Percentiles rank a stretch among this genome's conserved stretches.
Evolutionary conservation across 2,113 vertebrate genomes (phyloP).

Genomic region (Cochlearius cochlearius): DNA sequence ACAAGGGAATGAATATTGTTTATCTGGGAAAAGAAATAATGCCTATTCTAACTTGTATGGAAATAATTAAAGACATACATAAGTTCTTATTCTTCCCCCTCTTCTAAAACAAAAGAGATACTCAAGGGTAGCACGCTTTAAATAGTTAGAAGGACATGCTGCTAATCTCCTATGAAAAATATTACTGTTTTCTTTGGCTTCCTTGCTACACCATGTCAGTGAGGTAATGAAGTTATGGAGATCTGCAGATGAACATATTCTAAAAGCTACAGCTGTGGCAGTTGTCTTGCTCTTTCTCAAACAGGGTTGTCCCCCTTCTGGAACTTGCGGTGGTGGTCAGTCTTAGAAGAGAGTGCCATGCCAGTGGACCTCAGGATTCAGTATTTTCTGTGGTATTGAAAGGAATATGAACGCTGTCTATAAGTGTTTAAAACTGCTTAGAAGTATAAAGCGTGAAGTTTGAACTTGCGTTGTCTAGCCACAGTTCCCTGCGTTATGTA

Average conservation of each 20-base stretch:
- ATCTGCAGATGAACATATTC: not conserved
- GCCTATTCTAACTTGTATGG: not conserved
- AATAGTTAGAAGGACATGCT: not conserved
- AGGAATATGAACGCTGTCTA: not conserved
- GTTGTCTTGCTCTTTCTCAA: not conserved
- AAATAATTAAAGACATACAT: not conserved
- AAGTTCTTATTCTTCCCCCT: not conserved
- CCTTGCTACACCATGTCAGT: not conserved
- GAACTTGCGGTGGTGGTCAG: not conserved
- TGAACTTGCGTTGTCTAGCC: constrained; percentile 47
- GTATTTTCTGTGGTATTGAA: not conserved
- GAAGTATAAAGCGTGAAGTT: not conserved
- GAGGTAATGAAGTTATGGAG: not conserved
- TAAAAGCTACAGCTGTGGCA: not conserved
- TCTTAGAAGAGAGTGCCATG: not conserved
- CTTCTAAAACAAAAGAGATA: not conserved
- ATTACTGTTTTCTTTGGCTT: not conserved
- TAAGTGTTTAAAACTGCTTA: not conserved
- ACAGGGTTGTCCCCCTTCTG: not conserved
- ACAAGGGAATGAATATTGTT: not conserved
- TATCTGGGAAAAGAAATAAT: not conserved
- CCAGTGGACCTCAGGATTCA: not conserved
- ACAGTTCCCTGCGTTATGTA: constrained; percentile 13
- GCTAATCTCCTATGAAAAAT: not conserved
- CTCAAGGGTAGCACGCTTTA: not conserved